phyloP scores from a whole-genome alignment of 2,113 vertebrate genomes.

The Eulacestoma nigropectus region DNA sequence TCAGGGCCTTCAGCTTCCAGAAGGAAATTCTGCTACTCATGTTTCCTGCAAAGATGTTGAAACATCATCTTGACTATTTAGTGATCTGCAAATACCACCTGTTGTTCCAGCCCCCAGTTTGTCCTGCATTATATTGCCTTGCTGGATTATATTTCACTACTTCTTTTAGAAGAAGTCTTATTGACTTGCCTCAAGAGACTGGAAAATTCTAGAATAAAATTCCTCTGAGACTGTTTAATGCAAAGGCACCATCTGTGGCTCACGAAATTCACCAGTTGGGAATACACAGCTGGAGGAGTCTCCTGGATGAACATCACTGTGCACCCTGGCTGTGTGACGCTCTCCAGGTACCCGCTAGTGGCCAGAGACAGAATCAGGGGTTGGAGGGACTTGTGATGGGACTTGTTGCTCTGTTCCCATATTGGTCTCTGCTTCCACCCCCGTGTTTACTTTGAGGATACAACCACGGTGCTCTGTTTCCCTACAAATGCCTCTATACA shows the following conservation, averaged over 20 bases:
- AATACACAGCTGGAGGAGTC: background rate
- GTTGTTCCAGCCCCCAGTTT: background rate
- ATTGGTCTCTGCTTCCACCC: background rate
- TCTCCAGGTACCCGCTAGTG: background rate
- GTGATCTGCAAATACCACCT: background rate
- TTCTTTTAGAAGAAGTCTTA: background rate
- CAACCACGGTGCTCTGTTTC: background rate
- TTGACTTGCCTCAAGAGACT: background rate
- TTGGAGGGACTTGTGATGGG: background rate
- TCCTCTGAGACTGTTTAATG: background rate
- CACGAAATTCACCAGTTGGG: background rate
- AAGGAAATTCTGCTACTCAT: background rate
- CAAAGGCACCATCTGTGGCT: background rate
- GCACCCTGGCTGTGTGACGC: background rate
- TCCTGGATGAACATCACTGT: background rate
- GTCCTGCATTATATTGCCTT: background rate
- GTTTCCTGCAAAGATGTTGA: background rate
- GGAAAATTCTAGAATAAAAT: background rate
- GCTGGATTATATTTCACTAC: background rate
- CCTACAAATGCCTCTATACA: background rate
- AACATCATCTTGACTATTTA: background rate
- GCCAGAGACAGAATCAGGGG: background rate
- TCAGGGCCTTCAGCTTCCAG: background rate
- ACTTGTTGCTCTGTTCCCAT: background rate
- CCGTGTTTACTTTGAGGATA: background rate